A percentile compares a stretch with the other conserved stretches of the same genome.
Conservation (phyloP, 2,888 invertebrate genomes). For the Xestia xanthographa region DNA sequence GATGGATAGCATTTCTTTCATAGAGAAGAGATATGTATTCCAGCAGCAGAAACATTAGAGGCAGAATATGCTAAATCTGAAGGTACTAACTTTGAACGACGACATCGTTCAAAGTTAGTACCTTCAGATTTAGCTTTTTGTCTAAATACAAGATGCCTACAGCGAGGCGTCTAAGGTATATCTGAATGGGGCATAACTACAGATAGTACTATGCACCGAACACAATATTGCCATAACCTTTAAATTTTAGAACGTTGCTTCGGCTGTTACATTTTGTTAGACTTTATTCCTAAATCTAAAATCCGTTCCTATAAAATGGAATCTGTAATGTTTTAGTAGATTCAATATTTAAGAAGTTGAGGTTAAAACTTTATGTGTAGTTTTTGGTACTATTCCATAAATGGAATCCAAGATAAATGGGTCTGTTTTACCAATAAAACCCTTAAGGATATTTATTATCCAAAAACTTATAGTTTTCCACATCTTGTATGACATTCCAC, state of each 20-base stretch:
- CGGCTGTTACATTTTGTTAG: constrained; percentile 3
- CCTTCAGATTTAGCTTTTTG: too few species aligned
- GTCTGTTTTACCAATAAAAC: too few species aligned
- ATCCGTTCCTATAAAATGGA: background rate
- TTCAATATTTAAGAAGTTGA: background rate
- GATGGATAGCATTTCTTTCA: background rate
- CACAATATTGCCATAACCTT: constrained; percentile 28
- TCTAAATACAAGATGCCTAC: constrained; percentile 13
- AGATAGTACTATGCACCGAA: constrained; percentile 12
- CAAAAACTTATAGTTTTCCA: too few species aligned
- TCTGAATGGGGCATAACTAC: constrained; percentile 16
- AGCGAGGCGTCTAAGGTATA: background rate
- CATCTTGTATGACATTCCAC: too few species aligned
- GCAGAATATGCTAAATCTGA: constrained; percentile 5
- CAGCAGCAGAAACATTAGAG: background rate
- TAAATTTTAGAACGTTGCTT: constrained; percentile 25
- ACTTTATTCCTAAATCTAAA: constrained; percentile 26
- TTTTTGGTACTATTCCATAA: background rate
- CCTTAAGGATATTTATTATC: too few species aligned
- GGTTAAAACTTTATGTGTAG: background rate
- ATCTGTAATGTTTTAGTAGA: background rate
- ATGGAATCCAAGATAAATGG: too few species aligned
- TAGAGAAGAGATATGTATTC: background rate
- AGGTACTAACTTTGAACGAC: constrained; percentile 10
- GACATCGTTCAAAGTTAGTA: too few species aligned